These are phyloP conservation scores for Seriola quinqueradiata DNA, from an alignment of 2,113 vertebrate genomes.

Conservation along the genomic window DNA sequence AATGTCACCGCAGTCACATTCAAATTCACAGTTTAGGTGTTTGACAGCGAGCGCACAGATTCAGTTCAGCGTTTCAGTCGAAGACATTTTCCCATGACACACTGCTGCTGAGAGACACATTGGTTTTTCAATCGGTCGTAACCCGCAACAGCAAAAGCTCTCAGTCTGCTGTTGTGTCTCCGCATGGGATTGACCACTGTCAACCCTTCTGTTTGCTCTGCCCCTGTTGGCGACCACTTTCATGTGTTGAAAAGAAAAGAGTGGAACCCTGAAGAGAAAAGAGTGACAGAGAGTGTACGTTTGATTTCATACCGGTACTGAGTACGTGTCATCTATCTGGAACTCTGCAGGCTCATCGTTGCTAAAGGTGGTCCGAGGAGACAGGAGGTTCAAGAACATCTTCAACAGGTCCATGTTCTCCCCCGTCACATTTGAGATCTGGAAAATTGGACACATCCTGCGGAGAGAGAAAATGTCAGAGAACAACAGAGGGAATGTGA, in stretches of 20 bases:
- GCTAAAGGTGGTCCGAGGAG: conserved; percentile 90
- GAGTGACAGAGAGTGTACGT: no score
- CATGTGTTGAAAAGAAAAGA: not conserved
- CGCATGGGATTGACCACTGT: not conserved
- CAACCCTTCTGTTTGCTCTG: not conserved
- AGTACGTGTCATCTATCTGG: conserved; percentile 97
- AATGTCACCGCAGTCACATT: not conserved
- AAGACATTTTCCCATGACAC: not conserved
- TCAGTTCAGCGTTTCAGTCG: not conserved
- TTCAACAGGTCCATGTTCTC: conserved; percentile 96
- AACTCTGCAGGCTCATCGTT: conserved; percentile 96
- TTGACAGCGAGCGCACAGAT: not conserved
- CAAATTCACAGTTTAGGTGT: not conserved
- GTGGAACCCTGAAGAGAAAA: not conserved
- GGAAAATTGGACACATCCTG: conserved; percentile 98
- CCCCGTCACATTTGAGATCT: conserved; percentile 96
- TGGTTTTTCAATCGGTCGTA: not conserved
- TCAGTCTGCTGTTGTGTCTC: not conserved
- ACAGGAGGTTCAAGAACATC: conserved; percentile 98
- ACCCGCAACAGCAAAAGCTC: not conserved
- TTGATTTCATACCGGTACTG: conserved; percentile 89
- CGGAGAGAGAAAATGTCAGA: not conserved
- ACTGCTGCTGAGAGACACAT: not conserved
- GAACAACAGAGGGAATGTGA: not conserved
- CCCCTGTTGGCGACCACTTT: not conserved